Base-by-base conservation (phyloP, 2,888 invertebrate species). In the Trissolcus japonicus region DNA sequence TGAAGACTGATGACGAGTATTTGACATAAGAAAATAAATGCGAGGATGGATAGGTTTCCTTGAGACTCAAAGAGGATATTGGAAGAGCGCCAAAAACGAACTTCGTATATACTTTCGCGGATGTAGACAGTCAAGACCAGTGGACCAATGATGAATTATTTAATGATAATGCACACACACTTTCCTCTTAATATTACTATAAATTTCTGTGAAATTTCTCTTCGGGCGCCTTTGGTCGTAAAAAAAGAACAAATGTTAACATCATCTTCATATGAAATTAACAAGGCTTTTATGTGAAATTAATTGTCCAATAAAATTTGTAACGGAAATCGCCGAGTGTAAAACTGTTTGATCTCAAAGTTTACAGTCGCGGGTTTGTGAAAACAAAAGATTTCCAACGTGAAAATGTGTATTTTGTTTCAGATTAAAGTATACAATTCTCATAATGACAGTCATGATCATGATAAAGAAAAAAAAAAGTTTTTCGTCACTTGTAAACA, bases 91-190 rank as follows among this genome's bases (percentile, higher is more conserved):
- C 56, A 56, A 16, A 56, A 19, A 41, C 2, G 7, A 56, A 19
- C 19, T 46, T n/a, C 35, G 40, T 41, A 17, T 56, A 13, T 13
- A 19, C 19, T 17, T 19, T 41, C 19, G 43, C 43, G 41, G 21
- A 59, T 59, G 29, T 59, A 7, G 43, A 17, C 43, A 19, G 9
- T 43, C 59, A 25, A 59, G 59, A 59, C 59, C 25, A 14, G 17
- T 9, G 16, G 48, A 46, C 29, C 25, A 59, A 59, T 59, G 48
- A 11, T 59, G 59, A 46, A 46, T 46, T 59, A 59, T 59, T 59
- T 57, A 41, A 16, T 43, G 43, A 21, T 21, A 19, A 57, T 13
- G 4, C 6, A 17, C 4, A 40, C 13, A 41, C 2, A 16, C 46
- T 46, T 46, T 46, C n/a, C n/a, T 46, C n/a, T 46, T 46, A 14